Percentiles rank a stretch among this genome's conserved stretches.
Conservation (phyloP, 2,113 vertebrate genomes). For the Phyllostomus hastatus region DNA sequence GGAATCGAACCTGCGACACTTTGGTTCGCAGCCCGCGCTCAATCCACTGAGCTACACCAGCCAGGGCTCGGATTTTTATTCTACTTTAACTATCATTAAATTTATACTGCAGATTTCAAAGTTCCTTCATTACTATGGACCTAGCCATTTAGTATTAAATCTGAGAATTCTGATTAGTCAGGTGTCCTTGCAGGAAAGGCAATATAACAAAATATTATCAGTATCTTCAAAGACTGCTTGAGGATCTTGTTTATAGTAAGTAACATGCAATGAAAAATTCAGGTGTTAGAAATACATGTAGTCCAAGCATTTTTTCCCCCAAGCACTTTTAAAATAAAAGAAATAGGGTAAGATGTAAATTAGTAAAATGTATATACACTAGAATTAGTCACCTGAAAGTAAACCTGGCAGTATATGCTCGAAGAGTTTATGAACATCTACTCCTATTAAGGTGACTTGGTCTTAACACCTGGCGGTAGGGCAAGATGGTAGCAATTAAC, state of each 20-base stretch:
- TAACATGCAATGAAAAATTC: not conserved
- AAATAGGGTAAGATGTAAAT: not conserved
- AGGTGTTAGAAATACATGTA: not conserved
- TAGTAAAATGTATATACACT: not conserved
- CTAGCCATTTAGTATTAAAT: not conserved
- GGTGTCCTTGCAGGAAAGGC: not conserved
- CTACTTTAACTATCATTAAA: not conserved
- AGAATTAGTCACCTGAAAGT: not conserved
- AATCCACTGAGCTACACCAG: too few species aligned
- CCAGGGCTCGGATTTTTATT: not conserved
- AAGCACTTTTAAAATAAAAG: not conserved
- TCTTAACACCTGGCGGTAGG: not conserved
- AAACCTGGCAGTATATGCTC: not conserved
- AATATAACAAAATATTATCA: not conserved
- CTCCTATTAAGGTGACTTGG: not conserved
- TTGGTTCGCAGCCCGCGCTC: too few species aligned
- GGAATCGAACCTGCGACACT: too few species aligned
- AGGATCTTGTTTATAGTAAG: not conserved
- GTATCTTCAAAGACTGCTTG: not conserved
- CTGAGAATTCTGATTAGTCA: not conserved
- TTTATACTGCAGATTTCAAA: not conserved
- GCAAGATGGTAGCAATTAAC: not conserved
- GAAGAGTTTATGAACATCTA: not conserved
- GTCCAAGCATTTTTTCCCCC: not conserved
- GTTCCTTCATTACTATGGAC: not conserved